Evolutionary conservation across 53 echinoderm and acorn worm species (phyloP), one percentile per base, ranked within the genome.

Genomic region (Astropecten irregularis): DNA sequence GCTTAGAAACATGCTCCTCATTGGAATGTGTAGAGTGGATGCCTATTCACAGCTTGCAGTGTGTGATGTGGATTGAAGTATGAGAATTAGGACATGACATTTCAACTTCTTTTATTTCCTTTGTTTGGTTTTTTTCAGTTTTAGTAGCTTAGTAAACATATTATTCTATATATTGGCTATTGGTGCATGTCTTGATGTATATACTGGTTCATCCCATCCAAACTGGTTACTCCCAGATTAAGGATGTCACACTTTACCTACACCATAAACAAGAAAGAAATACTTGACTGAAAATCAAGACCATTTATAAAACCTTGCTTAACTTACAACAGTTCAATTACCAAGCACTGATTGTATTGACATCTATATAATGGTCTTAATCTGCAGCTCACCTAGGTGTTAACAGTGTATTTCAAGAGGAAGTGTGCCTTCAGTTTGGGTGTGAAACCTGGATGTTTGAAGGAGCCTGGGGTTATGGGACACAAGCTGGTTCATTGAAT

Each of bases 381-480:
- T 62, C 62, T 31, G 3, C 33, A 13, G 32, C 34, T 62, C 62
- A 62, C 34, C 33, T 10, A 62, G 62, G 62, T 62, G 62, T 62
- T 62, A 34, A 56, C 56, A 23, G 62, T 28, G 27, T 18, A 11
- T 58, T 25, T 23, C 9, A 28, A 28, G 58, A 5, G 58, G 58
- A 62, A 33, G 32, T 34, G 62, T 62, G 34, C 33, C 34, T 62
- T 34, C 62, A 62, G 62, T 62, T 62, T 62, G 62, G 62, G 62
- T 33, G 62, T 62, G 62, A 62, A 62, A 33, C 62, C 26, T 20
- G 13, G 32, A 34, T 62, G 62, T 34, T 62, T 32, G 56, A 26
- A 5, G 15, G 3, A 11, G 25, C 56, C 22, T 56, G 26, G 56
- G 56, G 25, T 25, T 7, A 22, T 9, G 26, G 11, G n/a, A n/a